These are phyloP conservation scores for Premnoplex brunnescens DNA, from an alignment of 2,797 vertebrate genomes.

Conservation along the genomic window DNA sequence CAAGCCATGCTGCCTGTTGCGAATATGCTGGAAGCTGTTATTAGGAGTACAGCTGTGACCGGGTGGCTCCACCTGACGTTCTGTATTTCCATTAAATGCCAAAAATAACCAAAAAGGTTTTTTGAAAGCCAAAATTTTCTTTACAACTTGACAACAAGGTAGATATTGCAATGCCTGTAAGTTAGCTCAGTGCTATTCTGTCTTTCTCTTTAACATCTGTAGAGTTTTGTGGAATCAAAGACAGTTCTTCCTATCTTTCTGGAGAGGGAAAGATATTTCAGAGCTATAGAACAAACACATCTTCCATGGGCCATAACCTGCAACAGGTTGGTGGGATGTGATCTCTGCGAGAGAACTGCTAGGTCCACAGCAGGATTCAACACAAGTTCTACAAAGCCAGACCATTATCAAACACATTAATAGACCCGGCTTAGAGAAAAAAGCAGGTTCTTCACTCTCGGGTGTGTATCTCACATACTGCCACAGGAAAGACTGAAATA, in stretches of 20 bases:
- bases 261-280: neutral
- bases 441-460: neutral
- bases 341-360: neutral
- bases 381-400: neutral
- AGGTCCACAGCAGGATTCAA: neutral
- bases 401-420: neutral
- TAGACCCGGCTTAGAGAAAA: neutral
- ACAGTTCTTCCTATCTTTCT: neutral
- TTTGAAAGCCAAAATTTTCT: neutral
- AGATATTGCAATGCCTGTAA: neutral
- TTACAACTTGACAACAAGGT: neutral
- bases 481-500: neutral
- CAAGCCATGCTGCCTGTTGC: neutral
- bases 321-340: fast-evolving
- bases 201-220: neutral
- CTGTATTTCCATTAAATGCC: neutral
- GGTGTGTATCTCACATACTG: neutral
- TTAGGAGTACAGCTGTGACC: neutral
- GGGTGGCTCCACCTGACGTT: neutral
- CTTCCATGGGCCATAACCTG: neutral
- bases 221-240: neutral
- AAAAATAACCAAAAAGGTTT: no score
- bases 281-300: neutral
- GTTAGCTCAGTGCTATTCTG: neutral
- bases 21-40: neutral